A percentile compares a stretch with the other conserved stretches of the same genome.
phyloP scores from a whole-genome alignment of 2,113 vertebrate species.

The Crotalus viridis region DNA sequence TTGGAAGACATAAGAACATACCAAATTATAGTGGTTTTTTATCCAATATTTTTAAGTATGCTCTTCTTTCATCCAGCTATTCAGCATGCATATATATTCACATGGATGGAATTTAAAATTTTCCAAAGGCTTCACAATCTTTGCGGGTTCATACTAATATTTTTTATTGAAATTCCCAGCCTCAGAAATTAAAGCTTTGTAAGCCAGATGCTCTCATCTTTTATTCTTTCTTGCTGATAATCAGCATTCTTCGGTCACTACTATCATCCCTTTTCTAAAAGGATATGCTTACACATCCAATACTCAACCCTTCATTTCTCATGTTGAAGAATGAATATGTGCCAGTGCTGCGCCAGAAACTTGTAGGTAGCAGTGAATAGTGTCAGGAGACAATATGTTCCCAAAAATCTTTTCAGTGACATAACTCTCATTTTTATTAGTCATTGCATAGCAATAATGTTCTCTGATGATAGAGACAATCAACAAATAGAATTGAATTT shows the following conservation, averaged over 20 bases:
- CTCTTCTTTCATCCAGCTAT: not conserved
- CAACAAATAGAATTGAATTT: not conserved
- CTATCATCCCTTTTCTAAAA: not conserved
- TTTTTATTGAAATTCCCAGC: not conserved
- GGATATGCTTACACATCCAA: not conserved
- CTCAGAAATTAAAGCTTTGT: not conserved
- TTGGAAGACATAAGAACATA: not conserved
- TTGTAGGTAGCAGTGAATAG: not conserved
- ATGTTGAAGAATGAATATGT: not conserved
- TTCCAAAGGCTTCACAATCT: not conserved
- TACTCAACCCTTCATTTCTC: not conserved
- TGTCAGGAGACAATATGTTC: not conserved
- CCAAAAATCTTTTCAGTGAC: not conserved
- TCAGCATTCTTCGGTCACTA: not conserved
- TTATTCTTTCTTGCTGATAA: not conserved
- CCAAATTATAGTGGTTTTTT: not conserved
- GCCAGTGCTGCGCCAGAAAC: not conserved
- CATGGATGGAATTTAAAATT: not conserved
- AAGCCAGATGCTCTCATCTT: not conserved
- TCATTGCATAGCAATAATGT: not conserved
- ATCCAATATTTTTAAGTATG: not conserved
- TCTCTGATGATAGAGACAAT: not conserved
- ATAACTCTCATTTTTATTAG: not conserved
- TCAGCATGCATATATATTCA: not conserved
- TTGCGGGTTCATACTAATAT: not conserved